Evolutionary conservation across 2,113 vertebrate genomes (phyloP), one percentile per base, ranked within the genome.

Genomic region (Cyphomyrus plagiostoma): DNA sequence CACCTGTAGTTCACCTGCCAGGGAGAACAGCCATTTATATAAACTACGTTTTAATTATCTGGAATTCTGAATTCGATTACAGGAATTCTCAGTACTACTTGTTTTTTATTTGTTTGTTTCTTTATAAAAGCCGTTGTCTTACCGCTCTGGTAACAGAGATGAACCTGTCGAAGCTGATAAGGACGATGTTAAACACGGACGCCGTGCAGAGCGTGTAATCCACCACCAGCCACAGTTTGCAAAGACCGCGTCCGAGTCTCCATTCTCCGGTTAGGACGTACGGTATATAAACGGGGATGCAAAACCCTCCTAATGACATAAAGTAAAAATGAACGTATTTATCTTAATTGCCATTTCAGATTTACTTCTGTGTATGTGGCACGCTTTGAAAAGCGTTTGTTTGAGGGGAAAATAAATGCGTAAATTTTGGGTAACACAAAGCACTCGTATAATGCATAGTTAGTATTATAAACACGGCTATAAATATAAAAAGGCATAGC

Each of bases 91-190:
- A 70, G 3, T 13, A 15, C n/a, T 5, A 21, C 52, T 53, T 52
- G 50, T 19, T 53, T 53, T 52, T 52, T 19, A 5, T 53, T 53
- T 53, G 52, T 53, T 53, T 53, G 23, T 62, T n/a, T 62, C 58
- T 26, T n/a, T 62, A 9, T 62, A n/a, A 62, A 62, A 66, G 23
- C 62, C 62, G 62, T 70, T 42, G 21, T 30, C 90, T 96, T 94
- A 95, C 95, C 89, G 94, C 96, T 93, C 88, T 94, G 45, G 96
- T 96, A 83, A 96, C 96, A 0, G 94, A 96, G 90, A 94, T 93
- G 91, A 96, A 96, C 56, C 95, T 92, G 94, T 96, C 94, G 66
- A 95, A 96, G 92, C 96, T 96, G 95, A 96, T 96, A 0, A 96
- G 93, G 58, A 96, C 94, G 48, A 96, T 96, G 93, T 95, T 96